These are phyloP conservation scores for Thryonomys swinderianus DNA, from an alignment of 2,113 vertebrate genomes.

Conservation along the genomic window DNA sequence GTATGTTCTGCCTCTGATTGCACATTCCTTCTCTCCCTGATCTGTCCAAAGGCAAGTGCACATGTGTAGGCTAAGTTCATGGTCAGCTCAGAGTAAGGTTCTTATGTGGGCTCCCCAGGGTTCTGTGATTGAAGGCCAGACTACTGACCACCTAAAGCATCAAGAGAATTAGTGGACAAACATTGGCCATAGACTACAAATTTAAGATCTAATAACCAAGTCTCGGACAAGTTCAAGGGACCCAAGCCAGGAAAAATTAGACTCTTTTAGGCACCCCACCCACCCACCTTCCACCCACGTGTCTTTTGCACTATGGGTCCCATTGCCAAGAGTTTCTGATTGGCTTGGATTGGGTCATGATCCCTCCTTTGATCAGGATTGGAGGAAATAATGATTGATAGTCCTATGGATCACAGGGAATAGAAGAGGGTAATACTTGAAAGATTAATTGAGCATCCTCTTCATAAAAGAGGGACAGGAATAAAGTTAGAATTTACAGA, in stretches of 20 bases:
- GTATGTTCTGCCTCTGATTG: neutral
- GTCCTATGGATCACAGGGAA: neutral
- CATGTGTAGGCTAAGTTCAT: accelerated
- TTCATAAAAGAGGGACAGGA: too few species aligned
- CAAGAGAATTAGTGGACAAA: neutral
- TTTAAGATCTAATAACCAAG: neutral
- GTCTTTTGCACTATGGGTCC: neutral
- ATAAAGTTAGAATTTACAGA: neutral
- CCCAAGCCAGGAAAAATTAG: neutral
- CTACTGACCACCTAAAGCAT: neutral
- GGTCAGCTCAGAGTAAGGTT: neutral
- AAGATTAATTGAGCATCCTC: neutral
- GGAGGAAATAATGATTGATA: neutral
- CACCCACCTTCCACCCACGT: neutral
- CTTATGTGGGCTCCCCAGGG: neutral
- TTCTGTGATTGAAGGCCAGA: neutral
- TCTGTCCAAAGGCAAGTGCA: neutral
- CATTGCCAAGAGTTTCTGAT: neutral
- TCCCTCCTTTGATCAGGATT: neutral
- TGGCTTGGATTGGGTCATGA: neutral
- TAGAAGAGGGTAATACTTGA: neutral
- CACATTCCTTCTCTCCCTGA: too few species aligned
- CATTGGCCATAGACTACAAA: neutral
- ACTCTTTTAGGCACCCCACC: neutral
- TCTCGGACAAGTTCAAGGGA: neutral